Evolutionary conservation across 2,797 vertebrate genomes (phyloP).

Genomic region (Acridotheres tristis): DNA sequence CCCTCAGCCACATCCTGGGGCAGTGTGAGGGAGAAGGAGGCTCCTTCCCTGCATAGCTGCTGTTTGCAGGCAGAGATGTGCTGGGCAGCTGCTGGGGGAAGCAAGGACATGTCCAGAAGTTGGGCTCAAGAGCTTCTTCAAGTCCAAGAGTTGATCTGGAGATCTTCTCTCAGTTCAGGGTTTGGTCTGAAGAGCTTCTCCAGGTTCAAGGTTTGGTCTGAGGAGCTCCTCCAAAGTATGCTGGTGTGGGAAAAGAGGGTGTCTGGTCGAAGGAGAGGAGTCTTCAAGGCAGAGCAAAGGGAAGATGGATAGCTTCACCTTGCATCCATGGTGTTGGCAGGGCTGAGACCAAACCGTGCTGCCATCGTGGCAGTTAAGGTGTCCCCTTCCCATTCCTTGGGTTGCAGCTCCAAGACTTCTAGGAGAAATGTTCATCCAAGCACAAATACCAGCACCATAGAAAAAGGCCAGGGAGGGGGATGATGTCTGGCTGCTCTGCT

Average conservation of each 20-base stretch:
- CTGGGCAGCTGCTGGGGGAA: background rate
- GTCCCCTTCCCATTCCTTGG: background rate
- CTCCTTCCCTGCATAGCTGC: background rate
- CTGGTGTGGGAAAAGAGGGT: background rate
- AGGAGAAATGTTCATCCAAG: background rate
- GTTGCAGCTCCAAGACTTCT: background rate
- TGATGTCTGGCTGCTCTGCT: background rate
- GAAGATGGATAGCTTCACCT: background rate
- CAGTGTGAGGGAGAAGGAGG: background rate
- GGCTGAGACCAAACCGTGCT: background rate
- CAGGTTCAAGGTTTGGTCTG: background rate
- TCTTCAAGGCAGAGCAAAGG: background rate
- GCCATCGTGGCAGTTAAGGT: accelerated
- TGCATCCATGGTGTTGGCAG: accelerated
- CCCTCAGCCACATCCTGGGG: background rate
- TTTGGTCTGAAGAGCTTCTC: background rate
- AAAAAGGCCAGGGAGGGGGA: background rate
- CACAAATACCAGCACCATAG: background rate
- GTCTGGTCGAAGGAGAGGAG: background rate
- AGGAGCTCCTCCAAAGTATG: background rate
- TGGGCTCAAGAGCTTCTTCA: background rate
- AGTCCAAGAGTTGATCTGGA: background rate
- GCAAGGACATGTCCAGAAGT: background rate
- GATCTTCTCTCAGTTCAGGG: background rate
- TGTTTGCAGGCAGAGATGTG: background rate